Evolutionary conservation across 2,888 invertebrate species (phyloP), one percentile per base, ranked within the genome.

Genomic region (Hydrotaea cyrtoneurina): DNA sequence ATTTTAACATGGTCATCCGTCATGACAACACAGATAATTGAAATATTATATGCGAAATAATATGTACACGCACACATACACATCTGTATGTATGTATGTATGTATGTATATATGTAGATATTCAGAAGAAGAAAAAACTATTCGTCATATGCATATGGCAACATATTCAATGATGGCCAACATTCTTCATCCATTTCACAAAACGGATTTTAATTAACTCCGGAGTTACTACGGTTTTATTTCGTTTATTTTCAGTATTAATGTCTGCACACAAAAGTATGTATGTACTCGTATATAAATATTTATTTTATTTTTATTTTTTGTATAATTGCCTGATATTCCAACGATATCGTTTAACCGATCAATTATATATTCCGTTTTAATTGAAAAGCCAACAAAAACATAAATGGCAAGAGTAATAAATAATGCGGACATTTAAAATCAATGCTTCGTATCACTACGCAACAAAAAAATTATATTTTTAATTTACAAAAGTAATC

Each of bases 341-440:
- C 19, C 59, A 11, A 15, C 59, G 11, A 59, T 59, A 23, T 15
- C 26, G 26, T 59, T 59, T 59, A 26, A 59, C 26, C 59, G 23
- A 59, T 59, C 59, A 59, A 23, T 59, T 59, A 26, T 26, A 59
- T 59, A 26, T 26, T 59, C 13, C 23, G 23, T 59, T 26, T 23
- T 59, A 59, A 59, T 59, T 59, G 26, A 59, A 59, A 59, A 2
- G 11, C 21, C 7, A 55, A 11, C 21, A 55, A 55, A 26, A 59
- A 23, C 26, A 26, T 13, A 59, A 59, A 50, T 13, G 13, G n/a
- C n/a, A 7, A 59, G 21, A 26, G 13, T 13, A 26, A 59, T 59
- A 59, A 59, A 55, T 55, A 21, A 55, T 23, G 17, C 1, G 4
- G 11, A n/a, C 10, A 55, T 55, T 17, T 21, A 55, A 21, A 55